Percentiles rank a stretch among this genome's conserved stretches.
These are phyloP conservation scores for Agonopterix subpropinquella DNA, from an alignment of 2,888 invertebrate species.

Conservation along the genomic window DNA sequence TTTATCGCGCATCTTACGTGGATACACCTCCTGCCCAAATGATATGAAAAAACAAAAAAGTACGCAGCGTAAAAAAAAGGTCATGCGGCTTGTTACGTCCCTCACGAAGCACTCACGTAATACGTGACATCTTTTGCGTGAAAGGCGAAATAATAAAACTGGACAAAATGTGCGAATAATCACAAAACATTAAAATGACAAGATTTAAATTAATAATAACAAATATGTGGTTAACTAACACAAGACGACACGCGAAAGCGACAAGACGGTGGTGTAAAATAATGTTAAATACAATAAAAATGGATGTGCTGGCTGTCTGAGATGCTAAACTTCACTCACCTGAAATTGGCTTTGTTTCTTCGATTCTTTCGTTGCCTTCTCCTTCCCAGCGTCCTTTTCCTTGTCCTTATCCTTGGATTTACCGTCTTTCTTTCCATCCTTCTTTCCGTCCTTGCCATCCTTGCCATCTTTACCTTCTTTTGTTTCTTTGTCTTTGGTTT, in stretches of 20 bases:
- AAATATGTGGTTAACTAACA: slow-evolving; percentile 55
- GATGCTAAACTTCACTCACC: slow-evolving; percentile 52
- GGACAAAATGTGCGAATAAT: slow-evolving; percentile 35
- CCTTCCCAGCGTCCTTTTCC: slow-evolving; percentile 75
- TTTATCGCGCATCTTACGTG: slow-evolving; percentile 88
- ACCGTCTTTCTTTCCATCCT: slow-evolving; percentile 76
- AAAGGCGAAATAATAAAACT: slow-evolving; percentile 34
- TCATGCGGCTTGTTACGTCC: slow-evolving; percentile 60
- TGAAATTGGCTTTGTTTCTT: slow-evolving; percentile 81
- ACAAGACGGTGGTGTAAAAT: slow-evolving; percentile 29
- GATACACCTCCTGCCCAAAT: slow-evolving; percentile 84
- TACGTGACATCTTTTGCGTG: slow-evolving; percentile 22
- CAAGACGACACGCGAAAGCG: slow-evolving; percentile 58
- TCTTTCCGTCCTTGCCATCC: slow-evolving; percentile 69
- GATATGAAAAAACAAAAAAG: slow-evolving; percentile 75
- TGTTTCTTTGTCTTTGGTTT: slow-evolving; percentile 77
- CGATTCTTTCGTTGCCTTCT: slow-evolving; percentile 74
- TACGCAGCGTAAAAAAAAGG: slow-evolving; percentile 71
- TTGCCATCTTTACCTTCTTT: slow-evolving; percentile 65
- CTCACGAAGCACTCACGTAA: slow-evolving; percentile 46
- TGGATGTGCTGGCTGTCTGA: slow-evolving; percentile 63
- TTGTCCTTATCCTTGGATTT: slow-evolving; percentile 78
- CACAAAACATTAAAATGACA: slow-evolving; percentile 39
- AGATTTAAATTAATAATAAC: slow-evolving; percentile 34
- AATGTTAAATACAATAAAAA: slow-evolving; percentile 49